phyloP scores from a whole-genome alignment of 2,888 invertebrate genomes.

The Neocrepidodera transversa region DNA sequence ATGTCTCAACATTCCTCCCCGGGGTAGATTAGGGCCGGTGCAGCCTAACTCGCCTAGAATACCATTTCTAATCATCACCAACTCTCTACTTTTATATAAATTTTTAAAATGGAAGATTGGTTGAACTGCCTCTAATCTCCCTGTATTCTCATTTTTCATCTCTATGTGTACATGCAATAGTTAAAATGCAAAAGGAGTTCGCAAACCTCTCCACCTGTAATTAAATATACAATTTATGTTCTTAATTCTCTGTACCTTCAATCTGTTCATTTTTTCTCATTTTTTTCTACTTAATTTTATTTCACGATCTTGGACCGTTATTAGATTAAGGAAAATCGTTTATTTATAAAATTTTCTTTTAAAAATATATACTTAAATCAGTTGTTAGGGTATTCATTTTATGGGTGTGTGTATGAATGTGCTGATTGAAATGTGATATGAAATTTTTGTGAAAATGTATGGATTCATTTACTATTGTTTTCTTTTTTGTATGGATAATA shows the following conservation, averaged over 20 bases:
- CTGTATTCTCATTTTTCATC: slow-evolving; percentile 51
- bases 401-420: slow-evolving; percentile 48
- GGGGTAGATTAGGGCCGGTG: slow-evolving; percentile 50
- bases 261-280: slow-evolving; percentile 42
- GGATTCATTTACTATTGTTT: slow-evolving; percentile 51
- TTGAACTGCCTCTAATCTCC: slow-evolving; percentile 49
- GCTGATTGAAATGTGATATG: slow-evolving; percentile 50
- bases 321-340: slow-evolving; percentile 54
- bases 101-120: slow-evolving; percentile 46
- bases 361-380: slow-evolving; percentile 55
- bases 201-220: slow-evolving; percentile 38
- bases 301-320: slow-evolving; percentile 51
- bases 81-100: slow-evolving; percentile 50
- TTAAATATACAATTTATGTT: slow-evolving; percentile 39
- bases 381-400: slow-evolving; percentile 49
- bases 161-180: slow-evolving; percentile 54
- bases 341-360: slow-evolving; percentile 58
- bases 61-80: slow-evolving; percentile 45
- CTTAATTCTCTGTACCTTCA: slow-evolving; percentile 50
- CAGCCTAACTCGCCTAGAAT: slow-evolving; percentile 34
- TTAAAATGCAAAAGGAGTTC: slow-evolving; percentile 44
- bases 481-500: slow-evolving; percentile 53
- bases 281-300: slow-evolving; percentile 48
- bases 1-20: slow-evolving; percentile 56
- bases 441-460: slow-evolving; percentile 47